Evolutionary conservation across 53 echinoderm and acorn worm species (phyloP), one percentile per base, ranked within the genome.

Genomic region (Zoroaster sp.): DNA sequence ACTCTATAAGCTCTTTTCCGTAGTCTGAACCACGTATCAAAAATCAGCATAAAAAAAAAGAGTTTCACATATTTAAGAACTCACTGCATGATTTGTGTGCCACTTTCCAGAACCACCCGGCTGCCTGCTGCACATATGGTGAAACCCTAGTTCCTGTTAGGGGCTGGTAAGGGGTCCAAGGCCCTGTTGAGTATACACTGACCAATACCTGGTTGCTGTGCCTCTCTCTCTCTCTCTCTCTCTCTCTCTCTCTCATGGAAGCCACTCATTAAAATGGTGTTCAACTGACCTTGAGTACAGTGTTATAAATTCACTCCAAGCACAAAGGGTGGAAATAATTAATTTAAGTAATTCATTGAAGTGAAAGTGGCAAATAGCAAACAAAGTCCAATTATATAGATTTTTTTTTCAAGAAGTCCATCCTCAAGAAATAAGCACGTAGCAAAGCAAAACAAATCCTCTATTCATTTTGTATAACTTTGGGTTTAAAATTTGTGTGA

Each of bases 271-370:
- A 59, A 41, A 12, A 30, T 31, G 31, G 17, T 41, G 31, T 32
- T 34, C 76, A 46, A 11, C 40, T 49, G 76, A 76, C 76, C 76
- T 34, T 76, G 76, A 28, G 8, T 59, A 59, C 21, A 12, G 25
- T 9, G 63, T 59, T 25, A 59, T 59, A 59, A 28, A 20, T 51
- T 31, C 46, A 13, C 46, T 45, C 31, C 76, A 45, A 12, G 4
- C 33, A 76, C 76, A 76, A 76, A 76, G 76, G 76, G 41, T 76
- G 76, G 76, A 76, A 76, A 76, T 76, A 45, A 76, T 76, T 76
- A 45, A 76, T 76, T 76, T 21, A 12, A 17, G 42, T 4, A 8
- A 25, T n/a, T 47, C 31, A 21, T 6, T 8, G 3, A 4, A 8
- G 14, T 5, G 17, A 0, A 43, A 46, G 76, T 17, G 14, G 34